Conservation (phyloP, 2,888 invertebrate species). For the Apoderus coryli region DNA sequence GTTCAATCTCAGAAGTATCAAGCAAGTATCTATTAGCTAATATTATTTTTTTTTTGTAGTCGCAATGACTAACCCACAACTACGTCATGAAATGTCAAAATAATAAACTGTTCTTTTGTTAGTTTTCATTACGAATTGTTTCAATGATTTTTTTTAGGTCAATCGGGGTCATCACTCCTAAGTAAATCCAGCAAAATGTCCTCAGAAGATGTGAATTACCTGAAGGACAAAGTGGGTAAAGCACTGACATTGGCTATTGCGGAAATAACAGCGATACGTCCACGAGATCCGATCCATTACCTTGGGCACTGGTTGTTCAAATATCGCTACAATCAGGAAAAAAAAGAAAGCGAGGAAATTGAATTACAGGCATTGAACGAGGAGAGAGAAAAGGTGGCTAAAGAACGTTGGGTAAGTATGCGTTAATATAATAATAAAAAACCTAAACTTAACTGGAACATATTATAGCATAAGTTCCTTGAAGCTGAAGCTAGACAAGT, state of each 20-base stretch:
- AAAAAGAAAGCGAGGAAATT: conserved; percentile 23
- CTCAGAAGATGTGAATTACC: conserved; percentile 28
- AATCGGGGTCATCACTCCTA: conserved; percentile 8
- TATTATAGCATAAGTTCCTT: too few species aligned
- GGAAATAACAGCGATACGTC: conserved; percentile 33
- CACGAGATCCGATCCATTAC: conserved; percentile 35
- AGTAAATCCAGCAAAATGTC: conserved; percentile 19
- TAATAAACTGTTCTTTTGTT: too few species aligned
- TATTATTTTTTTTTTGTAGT: too few species aligned
- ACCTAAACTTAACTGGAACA: too few species aligned
- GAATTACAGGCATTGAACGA: conserved; percentile 26
- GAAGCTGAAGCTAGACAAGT: too few species aligned
- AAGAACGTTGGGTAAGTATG: conserved; percentile 26
- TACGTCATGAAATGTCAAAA: too few species aligned
- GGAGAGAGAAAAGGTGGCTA: conserved; percentile 26
- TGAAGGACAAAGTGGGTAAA: conserved; percentile 28
- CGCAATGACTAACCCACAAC: too few species aligned
- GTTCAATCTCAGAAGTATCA: too few species aligned
- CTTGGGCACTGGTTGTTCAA: conserved; percentile 36
- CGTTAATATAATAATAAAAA: too few species aligned
- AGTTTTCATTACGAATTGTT: too few species aligned
- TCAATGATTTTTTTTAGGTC: conserved; percentile 8
- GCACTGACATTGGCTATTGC: conserved; percentile 33
- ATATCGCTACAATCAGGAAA: conserved; percentile 34
- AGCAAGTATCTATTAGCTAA: too few species aligned